phyloP scores from a whole-genome alignment of 2,888 invertebrate species.

The Brachypterus glaber region DNA sequence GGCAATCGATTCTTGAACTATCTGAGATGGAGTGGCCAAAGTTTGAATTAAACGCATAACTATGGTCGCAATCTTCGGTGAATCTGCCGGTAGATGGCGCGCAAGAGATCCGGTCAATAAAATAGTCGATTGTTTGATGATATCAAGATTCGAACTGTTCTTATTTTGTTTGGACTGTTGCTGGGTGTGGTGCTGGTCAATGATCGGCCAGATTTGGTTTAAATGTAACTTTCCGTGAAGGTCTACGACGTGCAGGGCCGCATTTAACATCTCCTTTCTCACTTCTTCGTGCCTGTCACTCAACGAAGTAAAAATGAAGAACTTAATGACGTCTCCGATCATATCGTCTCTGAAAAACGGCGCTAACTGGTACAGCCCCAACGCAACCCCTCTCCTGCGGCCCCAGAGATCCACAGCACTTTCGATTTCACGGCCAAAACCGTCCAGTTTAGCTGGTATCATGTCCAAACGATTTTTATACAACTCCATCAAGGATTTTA shows the following conservation, averaged over 20 bases:
- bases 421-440: constrained; percentile 81
- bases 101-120: constrained; percentile 96
- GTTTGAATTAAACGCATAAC: constrained; percentile 82
- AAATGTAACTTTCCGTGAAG: constrained; percentile 78
- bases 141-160: too few species aligned
- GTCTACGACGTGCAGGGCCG: constrained; percentile 86
- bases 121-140: constrained; percentile 91
- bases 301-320: constrained; percentile 78
- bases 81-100: constrained; percentile 86
- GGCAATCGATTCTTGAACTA: constrained; percentile 95
- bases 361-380: constrained; percentile 71
- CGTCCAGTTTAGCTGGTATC: constrained; percentile 79
- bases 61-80: constrained; percentile 88
- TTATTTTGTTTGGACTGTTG: too few species aligned
- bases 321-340: constrained; percentile 62
- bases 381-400: constrained; percentile 78
- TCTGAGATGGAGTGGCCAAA: constrained; percentile 92
- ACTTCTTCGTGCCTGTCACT: constrained; percentile 77
- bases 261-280: constrained; percentile 83
- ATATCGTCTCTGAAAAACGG: constrained; percentile 58
- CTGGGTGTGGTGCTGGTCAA: too few species aligned
- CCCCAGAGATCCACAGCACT: constrained; percentile 86
- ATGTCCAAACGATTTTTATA: constrained; percentile 65
- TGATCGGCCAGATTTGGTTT: too few species aligned
- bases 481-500: constrained; percentile 57